Percentiles rank a stretch among this genome's conserved stretches.
phyloP scores from a whole-genome alignment of 2,888 invertebrate genomes.

The Andrena trimmerana region DNA sequence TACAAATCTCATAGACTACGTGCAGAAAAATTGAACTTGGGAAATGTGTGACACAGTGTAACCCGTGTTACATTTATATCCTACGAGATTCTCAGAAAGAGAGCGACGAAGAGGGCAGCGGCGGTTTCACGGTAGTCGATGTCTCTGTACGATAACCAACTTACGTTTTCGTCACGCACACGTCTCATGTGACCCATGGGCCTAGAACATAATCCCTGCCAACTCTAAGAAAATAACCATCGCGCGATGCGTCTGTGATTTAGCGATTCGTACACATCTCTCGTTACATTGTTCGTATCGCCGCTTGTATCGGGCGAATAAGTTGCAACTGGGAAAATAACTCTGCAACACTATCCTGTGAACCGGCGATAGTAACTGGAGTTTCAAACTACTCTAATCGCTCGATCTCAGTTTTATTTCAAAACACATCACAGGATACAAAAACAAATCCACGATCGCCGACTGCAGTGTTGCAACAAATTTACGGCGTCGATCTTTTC shows the following conservation, averaged over 20 bases:
- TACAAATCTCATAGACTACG: background rate
- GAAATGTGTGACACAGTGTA: constrained; percentile 27
- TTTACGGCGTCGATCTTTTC: no score
- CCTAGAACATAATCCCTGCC: constrained; percentile 68
- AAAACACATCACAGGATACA: background rate
- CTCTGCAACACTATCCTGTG: constrained; percentile 1
- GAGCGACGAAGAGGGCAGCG: constrained; percentile 40
- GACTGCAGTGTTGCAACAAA: no score
- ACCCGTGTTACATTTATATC: background rate
- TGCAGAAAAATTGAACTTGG: constrained; percentile 13
- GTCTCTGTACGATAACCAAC: constrained; percentile 70
- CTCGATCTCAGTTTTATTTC: background rate
- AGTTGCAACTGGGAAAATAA: constrained; percentile 28
- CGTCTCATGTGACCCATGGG: constrained; percentile 73
- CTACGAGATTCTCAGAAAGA: constrained; percentile 58
- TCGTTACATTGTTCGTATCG: constrained; percentile 50
- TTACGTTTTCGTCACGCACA: constrained; percentile 72
- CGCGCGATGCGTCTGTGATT: constrained; percentile 51
- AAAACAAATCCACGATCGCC: no score
- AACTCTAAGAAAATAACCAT: constrained; percentile 64
- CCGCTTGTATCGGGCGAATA: constrained; percentile 22
- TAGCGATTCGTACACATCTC: constrained; percentile 30
- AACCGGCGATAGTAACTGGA: constrained; percentile 8
- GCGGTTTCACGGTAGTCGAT: constrained; percentile 68
- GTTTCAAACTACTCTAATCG: background rate